Base-by-base conservation (phyloP, 2,888 invertebrate species). In the Machimus atricapillus region DNA sequence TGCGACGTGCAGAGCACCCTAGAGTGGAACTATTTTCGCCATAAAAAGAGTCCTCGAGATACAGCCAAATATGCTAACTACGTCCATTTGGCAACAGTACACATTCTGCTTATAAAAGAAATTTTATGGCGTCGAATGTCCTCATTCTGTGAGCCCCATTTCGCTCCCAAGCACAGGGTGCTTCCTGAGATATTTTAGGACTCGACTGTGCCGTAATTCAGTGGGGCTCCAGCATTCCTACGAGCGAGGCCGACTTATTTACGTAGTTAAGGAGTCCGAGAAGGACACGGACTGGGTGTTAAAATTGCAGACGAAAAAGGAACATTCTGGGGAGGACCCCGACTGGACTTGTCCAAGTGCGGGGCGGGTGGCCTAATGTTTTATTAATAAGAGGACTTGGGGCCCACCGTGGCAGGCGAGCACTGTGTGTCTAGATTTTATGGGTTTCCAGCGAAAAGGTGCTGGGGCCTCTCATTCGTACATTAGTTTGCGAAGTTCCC, bases 381-480 rank as follows among this genome's bases (percentile, higher is more conserved):
- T 86, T 86, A 86, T 86, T 86, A 86, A 86, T 86, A 76, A 86
- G 86, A 86, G 46, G 31, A 76, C 46, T 46, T 86, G 16, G 31
- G 19, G 2, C 52, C 34, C 56, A 14, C 6, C 9, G 23, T 43
- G 74, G 43, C 23, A 23, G 58, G 19, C 23, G 27, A 66, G 58
- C 19, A 58, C 8, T 74, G 37, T 74, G 37, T 27, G 66, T 4
- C 19, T 14, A 9, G 23, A 8, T 46, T 85, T 85, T 85, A 85
- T 58, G 85, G 46, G 31, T 74, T 74, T 74, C 31, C n/a, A 19
- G 19, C 23, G n/a, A n/a, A 85, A 74, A 74, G 74, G 74, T 85
- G 85, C 40, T 74, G 85, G n/a, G 16, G 31, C 52, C 37, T 46
- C 31, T 5, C 46, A 74, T 46, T 40, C 23, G 9, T 85, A 46